Evolutionary conservation across 1,140 invertebrate genomes (phyloP).

Genomic region (Leguminivora glycinivorella): DNA sequence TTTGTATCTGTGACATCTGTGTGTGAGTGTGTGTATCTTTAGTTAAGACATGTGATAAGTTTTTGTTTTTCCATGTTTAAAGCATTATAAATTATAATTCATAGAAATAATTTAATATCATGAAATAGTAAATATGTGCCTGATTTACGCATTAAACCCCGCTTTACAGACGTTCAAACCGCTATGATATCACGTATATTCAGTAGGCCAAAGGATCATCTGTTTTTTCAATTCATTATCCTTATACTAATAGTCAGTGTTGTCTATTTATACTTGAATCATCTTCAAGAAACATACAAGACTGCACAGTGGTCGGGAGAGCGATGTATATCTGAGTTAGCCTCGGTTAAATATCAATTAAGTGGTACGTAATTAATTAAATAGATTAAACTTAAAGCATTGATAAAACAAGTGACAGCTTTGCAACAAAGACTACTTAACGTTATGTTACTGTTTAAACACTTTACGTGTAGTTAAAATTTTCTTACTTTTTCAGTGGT

Average conservation of each 20-base stretch:
- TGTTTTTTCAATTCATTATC: conserved; percentile 41
- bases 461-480: no score
- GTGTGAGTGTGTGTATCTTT: no score
- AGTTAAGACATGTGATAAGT: no score
- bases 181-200: conserved; percentile 41
- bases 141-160: not conserved
- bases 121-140: not conserved
- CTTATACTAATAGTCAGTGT: conserved; percentile 38
- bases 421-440: not conserved
- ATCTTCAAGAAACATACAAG: conserved; percentile 53
- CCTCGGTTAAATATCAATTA: conserved; percentile 65
- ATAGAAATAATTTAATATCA: no score
- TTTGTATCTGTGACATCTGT: no score
- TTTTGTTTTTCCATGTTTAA: no score
- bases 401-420: not conserved
- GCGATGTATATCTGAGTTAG: conserved; percentile 59
- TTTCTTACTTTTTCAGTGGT: conserved; percentile 58
- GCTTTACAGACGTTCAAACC: not conserved
- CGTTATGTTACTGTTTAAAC: no score
- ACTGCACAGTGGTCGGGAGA: conserved; percentile 45
- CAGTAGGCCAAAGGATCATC: conserved; percentile 36
- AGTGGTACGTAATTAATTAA: conserved; percentile 54
- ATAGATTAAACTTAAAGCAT: no score
- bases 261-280: conserved; percentile 55
- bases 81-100: no score